Conservation (phyloP, 2,888 invertebrate genomes). For the Congeria kusceri region DNA sequence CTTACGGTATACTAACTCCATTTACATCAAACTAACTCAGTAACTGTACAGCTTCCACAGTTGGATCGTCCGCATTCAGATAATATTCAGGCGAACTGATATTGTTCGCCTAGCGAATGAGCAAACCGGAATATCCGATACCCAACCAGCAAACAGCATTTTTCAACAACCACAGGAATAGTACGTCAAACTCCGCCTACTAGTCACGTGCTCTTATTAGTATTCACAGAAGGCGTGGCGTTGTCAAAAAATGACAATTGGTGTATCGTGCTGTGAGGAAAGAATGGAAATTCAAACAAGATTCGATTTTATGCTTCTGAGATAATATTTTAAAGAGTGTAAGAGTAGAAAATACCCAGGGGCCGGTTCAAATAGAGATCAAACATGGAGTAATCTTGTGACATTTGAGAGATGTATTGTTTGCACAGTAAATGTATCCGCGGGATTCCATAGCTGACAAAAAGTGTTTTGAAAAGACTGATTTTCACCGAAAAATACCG, state of each 20-base stretch:
- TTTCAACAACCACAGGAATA: too few relatives aligned
- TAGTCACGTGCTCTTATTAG: not conserved
- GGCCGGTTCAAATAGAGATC: conserved; percentile 28
- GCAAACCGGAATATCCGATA: too few relatives aligned
- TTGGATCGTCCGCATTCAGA: too few relatives aligned
- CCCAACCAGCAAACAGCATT: too few relatives aligned
- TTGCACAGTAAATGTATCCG: conserved; percentile 35
- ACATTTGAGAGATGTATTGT: conserved; percentile 41
- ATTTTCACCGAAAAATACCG: conserved; percentile 10
- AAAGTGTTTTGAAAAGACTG: conserved; percentile 8
- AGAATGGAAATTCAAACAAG: conserved; percentile 47
- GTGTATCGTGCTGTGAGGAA: conserved; percentile 25
- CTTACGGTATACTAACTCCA: too few relatives aligned
- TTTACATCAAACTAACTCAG: too few relatives aligned
- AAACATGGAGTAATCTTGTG: conserved; percentile 38
- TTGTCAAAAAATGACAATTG: conserved; percentile 5
- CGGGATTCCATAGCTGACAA: conserved; percentile 17
- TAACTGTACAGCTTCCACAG: too few relatives aligned
- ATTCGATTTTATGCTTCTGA: conserved; percentile 52
- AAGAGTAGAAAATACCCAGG: conserved; percentile 31
- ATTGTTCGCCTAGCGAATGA: too few relatives aligned
- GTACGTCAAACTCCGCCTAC: not conserved
- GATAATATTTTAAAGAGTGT: conserved; percentile 40
- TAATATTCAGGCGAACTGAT: too few relatives aligned
- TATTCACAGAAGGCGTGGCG: not conserved